These are phyloP conservation scores for Megaceryle maxima DNA, from an alignment of 2,113 vertebrate genomes.

Conservation along the genomic window DNA sequence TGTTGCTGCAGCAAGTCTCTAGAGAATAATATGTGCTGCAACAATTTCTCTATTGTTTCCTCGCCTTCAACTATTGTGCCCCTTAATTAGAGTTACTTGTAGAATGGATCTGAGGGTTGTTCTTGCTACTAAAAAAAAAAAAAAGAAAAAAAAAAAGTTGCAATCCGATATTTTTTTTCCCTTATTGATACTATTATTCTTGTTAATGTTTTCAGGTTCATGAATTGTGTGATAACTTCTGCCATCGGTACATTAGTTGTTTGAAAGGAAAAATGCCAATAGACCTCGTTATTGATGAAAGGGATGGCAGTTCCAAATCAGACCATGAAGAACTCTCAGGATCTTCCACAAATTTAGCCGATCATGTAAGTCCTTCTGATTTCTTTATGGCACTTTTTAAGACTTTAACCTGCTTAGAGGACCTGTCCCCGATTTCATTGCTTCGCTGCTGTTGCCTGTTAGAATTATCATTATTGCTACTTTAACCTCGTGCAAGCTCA, in stretches of 20 bases:
- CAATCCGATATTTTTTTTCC: constrained; percentile 31
- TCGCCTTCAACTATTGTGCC: constrained; percentile 82
- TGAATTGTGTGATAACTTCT: constrained; percentile 99
- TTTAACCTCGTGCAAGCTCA: background rate
- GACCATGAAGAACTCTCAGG: constrained; percentile 99
- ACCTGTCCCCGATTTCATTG: background rate
- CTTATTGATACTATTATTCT: background rate
- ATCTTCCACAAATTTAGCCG: constrained; percentile 97
- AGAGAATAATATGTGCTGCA: constrained; percentile 90
- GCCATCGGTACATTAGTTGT: constrained; percentile 99
- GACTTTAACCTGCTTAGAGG: background rate
- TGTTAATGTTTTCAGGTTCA: constrained; percentile 84
- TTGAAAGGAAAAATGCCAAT: constrained; percentile 99
- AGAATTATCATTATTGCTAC: background rate
- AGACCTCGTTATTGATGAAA: constrained; percentile 98
- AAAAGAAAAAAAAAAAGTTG: constrained; percentile 21
- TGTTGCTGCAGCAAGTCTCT: constrained; percentile 90
- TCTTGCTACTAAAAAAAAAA: constrained; percentile 60
- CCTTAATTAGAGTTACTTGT: constrained; percentile 86
- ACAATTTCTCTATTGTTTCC: constrained; percentile 97
- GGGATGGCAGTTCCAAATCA: constrained; percentile 98
- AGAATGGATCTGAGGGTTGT: constrained; percentile 75
- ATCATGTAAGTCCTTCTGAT: constrained; percentile 90
- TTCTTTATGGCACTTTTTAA: background rate
- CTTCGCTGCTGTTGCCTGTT: background rate